Evolutionary conservation across 1,140 invertebrate genomes (phyloP).

Genomic region (Macrobrachium rosenbergii): DNA sequence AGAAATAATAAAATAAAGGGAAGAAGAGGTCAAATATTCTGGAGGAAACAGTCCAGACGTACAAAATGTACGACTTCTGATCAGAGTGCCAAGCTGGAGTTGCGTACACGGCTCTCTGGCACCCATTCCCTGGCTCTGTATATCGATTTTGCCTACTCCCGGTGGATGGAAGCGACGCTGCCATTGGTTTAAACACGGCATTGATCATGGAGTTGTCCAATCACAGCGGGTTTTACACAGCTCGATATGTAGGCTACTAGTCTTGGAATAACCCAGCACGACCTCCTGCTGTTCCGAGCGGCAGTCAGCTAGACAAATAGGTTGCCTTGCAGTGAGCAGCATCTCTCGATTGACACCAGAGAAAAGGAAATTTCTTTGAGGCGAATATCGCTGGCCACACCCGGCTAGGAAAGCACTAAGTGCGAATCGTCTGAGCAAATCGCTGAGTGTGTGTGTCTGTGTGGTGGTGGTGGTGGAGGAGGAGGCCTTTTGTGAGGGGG

Average conservation of each 20-base stretch:
- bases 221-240: not conserved
- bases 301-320: constrained; percentile 12
- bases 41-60: too few relatives aligned
- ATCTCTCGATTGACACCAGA: not conserved
- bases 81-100: not conserved
- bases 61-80: not conserved
- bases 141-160: constrained; percentile 25
- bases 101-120: constrained; percentile 14
- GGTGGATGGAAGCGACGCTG: not conserved
- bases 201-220: constrained; percentile 9
- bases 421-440: too few relatives aligned
- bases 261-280: constrained; percentile 15
- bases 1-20: not conserved
- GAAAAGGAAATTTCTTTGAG: too few relatives aligned
- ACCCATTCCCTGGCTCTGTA: constrained; percentile 21
- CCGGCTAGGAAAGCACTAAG: not conserved
- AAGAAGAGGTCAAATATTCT: not conserved
- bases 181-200: constrained; percentile 3
- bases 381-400: not conserved
- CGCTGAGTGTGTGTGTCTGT: too few relatives aligned
- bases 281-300: not conserved
- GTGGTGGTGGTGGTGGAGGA: too few relatives aligned
- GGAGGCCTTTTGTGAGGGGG: not conserved
- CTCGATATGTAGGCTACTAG: constrained; percentile 16
- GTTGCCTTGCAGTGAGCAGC: constrained; percentile 6